Base-by-base conservation (phyloP, 1,140 invertebrate species). In the Musca vetustissima region DNA sequence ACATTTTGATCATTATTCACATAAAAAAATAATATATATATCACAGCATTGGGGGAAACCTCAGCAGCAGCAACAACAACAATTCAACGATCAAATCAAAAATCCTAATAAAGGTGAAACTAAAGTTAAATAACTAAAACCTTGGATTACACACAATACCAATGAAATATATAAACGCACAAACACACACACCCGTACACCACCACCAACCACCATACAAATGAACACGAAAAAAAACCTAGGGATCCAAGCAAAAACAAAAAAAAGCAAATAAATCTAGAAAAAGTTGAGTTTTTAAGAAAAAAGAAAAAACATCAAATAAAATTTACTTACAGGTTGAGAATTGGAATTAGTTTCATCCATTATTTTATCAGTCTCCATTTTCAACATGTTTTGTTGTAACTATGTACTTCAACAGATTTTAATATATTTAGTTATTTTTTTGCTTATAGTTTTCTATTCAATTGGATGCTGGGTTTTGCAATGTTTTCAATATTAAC, bases 291-390 rank as follows among this genome's bases (percentile, higher is more conserved):
- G 24, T 15, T 32, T 52, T 53, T 22, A 9, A 64, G 49, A 9
- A 69, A 59, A 43, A 11, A 55, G 19, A 66, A 57, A 68, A n/a
- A 9, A 28, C 4, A 21, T 55, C 1, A 32, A 64, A 64, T 15
- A 47, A 61, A 61, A 49, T 28, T 28, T 68, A 80, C 78, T 79
- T 77, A 80, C 78, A 64, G 78, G 74, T 73, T 81, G 79, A 71
- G 79, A 78, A 76, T 81, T 81, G 66, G 79, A 81, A 76, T 84
- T 84, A 71, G 83, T 78, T 70, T 85, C 84, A 73, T 85, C 84
- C 76, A 84, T 83, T 72, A 85, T 83, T 82, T 85, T 85, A 78
- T 85, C 84, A 79, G 84, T 85, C 83, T 85, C 84, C 84, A 85
- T 85, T 83, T 83, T 84, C 75, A 84, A 80, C 79, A 81, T 81